Evolutionary conservation across 1,140 invertebrate genomes (phyloP), one percentile per base, ranked within the genome.

Genomic region (Oryctes rhinoceros): DNA sequence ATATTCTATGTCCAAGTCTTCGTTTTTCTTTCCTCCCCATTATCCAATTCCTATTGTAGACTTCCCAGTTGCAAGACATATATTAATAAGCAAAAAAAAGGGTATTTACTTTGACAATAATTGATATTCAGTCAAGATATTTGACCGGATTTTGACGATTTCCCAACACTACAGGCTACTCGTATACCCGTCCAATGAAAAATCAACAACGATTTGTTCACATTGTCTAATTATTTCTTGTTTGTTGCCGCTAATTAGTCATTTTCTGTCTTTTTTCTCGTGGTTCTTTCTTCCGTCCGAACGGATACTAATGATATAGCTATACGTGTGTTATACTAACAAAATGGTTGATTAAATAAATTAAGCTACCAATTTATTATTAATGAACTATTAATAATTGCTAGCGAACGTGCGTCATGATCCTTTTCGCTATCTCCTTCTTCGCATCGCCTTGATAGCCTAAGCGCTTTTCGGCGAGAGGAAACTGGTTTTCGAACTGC

Each of bases 281-380:
- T 3, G 39, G 5, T 10, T 44, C 9, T 5, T 44, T 44, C 39
- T 44, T 44, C 9, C 39, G 65, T 10, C 11, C 15, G 65, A 71
- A 71, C 65, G 65, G 65, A 71, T 35, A 71, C 65, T 71, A 71
- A 71, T 71, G 65, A 71, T 71, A 71, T 71, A 71, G 5, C 39
- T 44, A 44, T 44, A 44, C 5, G 39, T 44, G 9, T 71, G 65
- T 71, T 71, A 71, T 71, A 71, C 65, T 71, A 71, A 71, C 65
- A 71, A 71, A 71, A 71, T 71, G 65, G 65, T 71, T 71, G 65
- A 71, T 71, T 71, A 71, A 71, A 71, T 71, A 71, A 71, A 71
- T 71, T 71, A 71, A 71, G 65, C 65, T 71, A 71, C 65, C 65
- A 71, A 71, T 71, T 71, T 71, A 71, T 71, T 71, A 71, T 71